Evolutionary conservation across 2,113 vertebrate genomes (phyloP).

Genomic region (Aspiorhynchus laticeps): DNA sequence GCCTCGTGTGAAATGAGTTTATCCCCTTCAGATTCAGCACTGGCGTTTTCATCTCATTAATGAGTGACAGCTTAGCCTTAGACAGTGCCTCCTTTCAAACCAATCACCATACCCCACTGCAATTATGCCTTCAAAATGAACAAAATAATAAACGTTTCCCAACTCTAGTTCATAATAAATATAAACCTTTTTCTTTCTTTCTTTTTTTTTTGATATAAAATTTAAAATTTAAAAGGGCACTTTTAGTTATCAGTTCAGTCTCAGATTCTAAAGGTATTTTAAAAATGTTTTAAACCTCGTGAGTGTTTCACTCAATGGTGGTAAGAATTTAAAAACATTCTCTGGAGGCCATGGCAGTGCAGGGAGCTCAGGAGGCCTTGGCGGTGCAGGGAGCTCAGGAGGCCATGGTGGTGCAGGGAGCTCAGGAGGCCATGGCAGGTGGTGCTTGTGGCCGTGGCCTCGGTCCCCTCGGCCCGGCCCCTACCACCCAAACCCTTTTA

Average conservation of each 20-base stretch:
- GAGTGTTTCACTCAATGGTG: not conserved
- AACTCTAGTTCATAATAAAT: not conserved
- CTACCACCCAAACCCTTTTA: no score
- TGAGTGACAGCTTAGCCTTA: not conserved
- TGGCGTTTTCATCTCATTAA: not conserved
- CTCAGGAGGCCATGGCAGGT: no score
- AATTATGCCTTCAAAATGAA: constrained; percentile 1
- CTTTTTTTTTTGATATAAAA: no score
- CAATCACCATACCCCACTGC: constrained; percentile 2
- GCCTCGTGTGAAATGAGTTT: not conserved
- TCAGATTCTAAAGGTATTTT: not conserved
- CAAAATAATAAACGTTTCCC: not conserved
- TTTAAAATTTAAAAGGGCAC: not conserved
- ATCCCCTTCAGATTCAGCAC: not conserved
- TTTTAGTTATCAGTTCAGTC: not conserved
- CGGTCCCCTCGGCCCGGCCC: no score
- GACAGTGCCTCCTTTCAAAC: not conserved
- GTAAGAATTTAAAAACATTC: not conserved
- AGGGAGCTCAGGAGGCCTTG: no score
- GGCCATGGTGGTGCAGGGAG: no score
- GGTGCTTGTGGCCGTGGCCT: no score
- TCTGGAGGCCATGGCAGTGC: no score
- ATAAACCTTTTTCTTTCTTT: not conserved
- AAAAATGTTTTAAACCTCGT: not conserved
- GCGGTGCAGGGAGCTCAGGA: no score